A percentile compares a stretch with the other conserved stretches of the same genome.
Evolutionary conservation across 2,888 invertebrate species (phyloP).

Genomic region (Masnerella sp.): DNA sequence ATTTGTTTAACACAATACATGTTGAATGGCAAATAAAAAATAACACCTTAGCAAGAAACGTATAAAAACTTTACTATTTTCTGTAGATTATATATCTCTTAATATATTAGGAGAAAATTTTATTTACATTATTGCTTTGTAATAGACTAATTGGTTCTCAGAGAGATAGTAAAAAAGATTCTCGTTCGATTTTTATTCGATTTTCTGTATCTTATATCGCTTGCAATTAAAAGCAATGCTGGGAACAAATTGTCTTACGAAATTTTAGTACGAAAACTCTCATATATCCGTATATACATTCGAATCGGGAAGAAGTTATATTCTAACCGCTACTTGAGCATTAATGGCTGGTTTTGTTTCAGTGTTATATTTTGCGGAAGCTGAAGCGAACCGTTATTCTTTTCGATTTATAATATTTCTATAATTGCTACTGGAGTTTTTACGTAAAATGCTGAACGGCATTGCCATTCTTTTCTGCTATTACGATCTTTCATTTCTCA

Average conservation of each 20-base stretch:
- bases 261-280: slow-evolving; percentile 11
- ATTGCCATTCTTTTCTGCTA: slow-evolving; percentile 22
- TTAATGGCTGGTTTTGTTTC: slow-evolving; percentile 8
- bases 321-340: background rate
- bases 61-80: no score
- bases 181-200: slow-evolving; percentile 3
- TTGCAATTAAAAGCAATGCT: slow-evolving; percentile 14
- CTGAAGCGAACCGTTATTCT: slow-evolving; percentile 15
- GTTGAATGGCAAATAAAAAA: no score
- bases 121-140: slow-evolving; percentile 12
- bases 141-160: no score
- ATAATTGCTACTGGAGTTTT: slow-evolving; percentile 15
- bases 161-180: slow-evolving; percentile 2
- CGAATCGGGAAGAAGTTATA: slow-evolving; percentile 19
- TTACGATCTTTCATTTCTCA: slow-evolving; percentile 28
- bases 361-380: slow-evolving; percentile 20
- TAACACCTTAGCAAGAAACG: no score
- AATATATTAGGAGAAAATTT: no score
- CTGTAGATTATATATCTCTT: no score
- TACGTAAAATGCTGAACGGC: slow-evolving; percentile 19
- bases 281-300: background rate
- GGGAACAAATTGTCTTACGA: slow-evolving; percentile 19
- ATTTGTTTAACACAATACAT: no score
- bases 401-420: slow-evolving; percentile 31
- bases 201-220: no score